A percentile compares a stretch with the other conserved stretches of the same genome.
Conservation (phyloP, 2,113 vertebrate genomes). For the Colaptes auratus region DNA sequence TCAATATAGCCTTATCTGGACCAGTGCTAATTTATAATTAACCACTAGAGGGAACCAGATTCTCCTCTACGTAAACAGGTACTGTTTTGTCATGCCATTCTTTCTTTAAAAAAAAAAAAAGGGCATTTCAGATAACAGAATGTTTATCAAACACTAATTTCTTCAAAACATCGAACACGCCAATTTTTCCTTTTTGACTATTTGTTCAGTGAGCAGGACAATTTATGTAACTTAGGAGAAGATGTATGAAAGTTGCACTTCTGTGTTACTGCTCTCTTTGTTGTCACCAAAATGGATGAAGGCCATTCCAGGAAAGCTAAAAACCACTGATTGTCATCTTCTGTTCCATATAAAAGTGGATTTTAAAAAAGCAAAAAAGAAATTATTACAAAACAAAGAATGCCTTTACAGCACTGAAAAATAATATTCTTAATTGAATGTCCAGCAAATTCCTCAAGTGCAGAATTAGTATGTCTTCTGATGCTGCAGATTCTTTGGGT, state of each 20-base stretch:
- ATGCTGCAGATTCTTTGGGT: not conserved
- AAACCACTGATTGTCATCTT: not conserved
- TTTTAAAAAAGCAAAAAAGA: not conserved
- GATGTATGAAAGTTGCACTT: not conserved
- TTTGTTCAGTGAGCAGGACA: not conserved
- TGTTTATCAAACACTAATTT: slow-evolving; percentile 7
- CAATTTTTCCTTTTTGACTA: not conserved
- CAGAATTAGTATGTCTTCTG: not conserved
- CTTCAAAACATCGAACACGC: not conserved
- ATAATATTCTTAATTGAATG: not conserved
- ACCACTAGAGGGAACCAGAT: slow-evolving; percentile 70
- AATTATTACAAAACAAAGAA: not conserved
- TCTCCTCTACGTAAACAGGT: slow-evolving; percentile 65
- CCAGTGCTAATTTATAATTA: slow-evolving; percentile 55
- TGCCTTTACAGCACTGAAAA: not conserved
- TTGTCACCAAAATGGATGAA: not conserved
- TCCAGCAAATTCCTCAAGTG: not conserved
- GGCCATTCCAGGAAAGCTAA: not conserved
- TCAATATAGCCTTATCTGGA: slow-evolving; percentile 25
- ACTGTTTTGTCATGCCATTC: slow-evolving; percentile 28
- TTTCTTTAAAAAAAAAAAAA: not conserved
- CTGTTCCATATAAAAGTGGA: not conserved
- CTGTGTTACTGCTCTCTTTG: not conserved
- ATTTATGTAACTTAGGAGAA: not conserved
- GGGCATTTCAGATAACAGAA: not conserved